phyloP scores from a whole-genome alignment of 1,140 invertebrate genomes.

The Proctacanthus coquilletti region DNA sequence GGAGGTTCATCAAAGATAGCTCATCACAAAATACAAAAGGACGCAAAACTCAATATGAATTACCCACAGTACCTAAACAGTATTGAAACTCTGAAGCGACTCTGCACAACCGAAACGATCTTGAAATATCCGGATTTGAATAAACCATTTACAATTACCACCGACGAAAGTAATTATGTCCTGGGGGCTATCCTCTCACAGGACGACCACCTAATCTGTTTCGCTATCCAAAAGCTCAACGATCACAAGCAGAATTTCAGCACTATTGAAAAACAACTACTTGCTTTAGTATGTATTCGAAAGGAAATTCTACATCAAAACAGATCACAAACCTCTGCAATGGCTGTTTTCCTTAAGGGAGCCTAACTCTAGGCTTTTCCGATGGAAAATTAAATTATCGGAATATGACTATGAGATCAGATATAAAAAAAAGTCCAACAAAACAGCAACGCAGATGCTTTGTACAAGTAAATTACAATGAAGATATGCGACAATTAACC shows the following conservation, averaged over 20 bases:
- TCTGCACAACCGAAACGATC: slow-evolving; percentile 20
- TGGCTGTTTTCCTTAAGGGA: slow-evolving; percentile 31
- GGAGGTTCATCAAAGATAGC: too few relatives aligned
- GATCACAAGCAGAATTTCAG: slow-evolving; percentile 15
- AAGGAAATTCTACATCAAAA: slow-evolving; percentile 30
- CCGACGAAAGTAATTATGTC: slow-evolving; percentile 24
- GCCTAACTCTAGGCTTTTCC: slow-evolving; percentile 25
- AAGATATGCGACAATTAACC: too few relatives aligned
- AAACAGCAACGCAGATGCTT: too few relatives aligned
- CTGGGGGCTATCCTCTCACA: slow-evolving; percentile 25
- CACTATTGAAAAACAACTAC: slow-evolving; percentile 32
- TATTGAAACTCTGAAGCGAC: too few relatives aligned
- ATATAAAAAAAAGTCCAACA: too few relatives aligned
- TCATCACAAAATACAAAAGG: too few relatives aligned
- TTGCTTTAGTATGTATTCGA: slow-evolving; percentile 35
- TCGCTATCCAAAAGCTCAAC: slow-evolving; percentile 17
- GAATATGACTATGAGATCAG: slow-evolving; percentile 29
- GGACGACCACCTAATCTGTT: slow-evolving; percentile 17
- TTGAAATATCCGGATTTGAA: slow-evolving; percentile 25
- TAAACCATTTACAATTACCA: slow-evolving; percentile 23
- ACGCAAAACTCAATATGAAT: too few relatives aligned
- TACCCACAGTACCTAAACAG: too few relatives aligned
- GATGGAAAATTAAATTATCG: slow-evolving; percentile 33
- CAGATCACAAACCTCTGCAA: slow-evolving; percentile 33
- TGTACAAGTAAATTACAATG: too few relatives aligned